Conservation (phyloP, 2,888 invertebrate genomes). For the Pilophorus perplexus region DNA sequence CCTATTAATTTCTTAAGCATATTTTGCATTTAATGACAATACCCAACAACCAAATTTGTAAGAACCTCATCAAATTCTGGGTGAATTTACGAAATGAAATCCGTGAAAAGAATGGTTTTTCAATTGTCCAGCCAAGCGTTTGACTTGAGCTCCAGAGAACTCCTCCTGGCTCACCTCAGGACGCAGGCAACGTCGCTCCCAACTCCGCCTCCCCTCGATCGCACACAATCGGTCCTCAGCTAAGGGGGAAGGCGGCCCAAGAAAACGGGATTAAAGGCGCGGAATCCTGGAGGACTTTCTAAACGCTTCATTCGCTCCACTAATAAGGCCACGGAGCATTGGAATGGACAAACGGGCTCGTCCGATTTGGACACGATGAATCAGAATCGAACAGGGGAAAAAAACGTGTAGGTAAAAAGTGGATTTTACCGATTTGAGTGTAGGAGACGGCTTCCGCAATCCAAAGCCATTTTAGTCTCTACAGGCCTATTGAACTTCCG, state of each 20-base stretch:
- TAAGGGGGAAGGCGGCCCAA: not conserved
- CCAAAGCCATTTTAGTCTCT: no score
- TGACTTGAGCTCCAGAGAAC: not conserved
- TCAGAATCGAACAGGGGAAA: not conserved
- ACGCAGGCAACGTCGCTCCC: slow-evolving; percentile 13
- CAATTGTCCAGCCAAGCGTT: no score
- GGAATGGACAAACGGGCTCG: not conserved
- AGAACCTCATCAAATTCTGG: no score
- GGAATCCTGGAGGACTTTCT: slow-evolving; percentile 35
- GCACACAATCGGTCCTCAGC: not conserved
- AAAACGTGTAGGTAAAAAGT: not conserved
- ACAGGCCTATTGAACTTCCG: no score
- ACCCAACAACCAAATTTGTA: no score
- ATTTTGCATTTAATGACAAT: no score
- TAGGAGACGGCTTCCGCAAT: no score
- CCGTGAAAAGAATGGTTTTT: no score
- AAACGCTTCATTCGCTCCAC: slow-evolving; percentile 37
- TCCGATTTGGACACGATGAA: not conserved
- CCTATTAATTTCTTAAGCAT: no score
- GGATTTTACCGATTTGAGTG: no score
- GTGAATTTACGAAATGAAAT: no score
- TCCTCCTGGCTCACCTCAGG: not conserved
- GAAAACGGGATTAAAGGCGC: slow-evolving; percentile 24
- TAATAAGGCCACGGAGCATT: slow-evolving; percentile 18
- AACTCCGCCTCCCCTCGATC: not conserved